Base-by-base conservation (phyloP, 2,888 invertebrate species). In the Merodon equestris region DNA sequence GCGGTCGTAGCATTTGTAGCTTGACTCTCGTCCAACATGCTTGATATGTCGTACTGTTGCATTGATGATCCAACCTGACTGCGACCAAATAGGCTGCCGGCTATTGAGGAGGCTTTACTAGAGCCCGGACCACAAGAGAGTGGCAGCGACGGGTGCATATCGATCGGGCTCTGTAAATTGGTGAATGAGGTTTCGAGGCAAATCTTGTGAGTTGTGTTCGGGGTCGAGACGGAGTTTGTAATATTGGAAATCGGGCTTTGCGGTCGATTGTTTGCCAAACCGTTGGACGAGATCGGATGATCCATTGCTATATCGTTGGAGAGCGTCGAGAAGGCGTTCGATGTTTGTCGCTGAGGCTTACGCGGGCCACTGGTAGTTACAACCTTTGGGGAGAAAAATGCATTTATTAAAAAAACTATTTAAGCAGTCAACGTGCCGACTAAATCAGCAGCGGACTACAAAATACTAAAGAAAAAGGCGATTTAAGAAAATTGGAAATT, bases 141-240 rank as follows among this genome's bases (percentile, higher is more conserved):
- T 17, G 67, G 75, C 19, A 79, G 57, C 53, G 82, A 76, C 19
- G 74, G 67, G 58, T 82, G 73, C 42, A 79, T 53, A 44, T 85
- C 85, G n/a, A 88, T 86, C 1, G 91, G 91, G 83, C 91, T 91
- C 84, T 92, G 92, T 34, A 93, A 87, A 76, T 93, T 93, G 18
- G 94, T 93, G 88, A 94, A 94, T 84, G 94, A 94, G 10, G 94
- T 94, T 88, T 95, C 95, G 75, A 94, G 89, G 84, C 92, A 93
- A 48, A 94, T 88, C 77, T 91, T 90, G 81, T 91, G 91, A 74
- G 90, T 90, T 13, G 90, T 89, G 12, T 90, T 88, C 61, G 91
- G 91, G 40, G 91, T 91, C 34, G 86, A 86, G 82, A 89, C 71
- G 61, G 85, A 85, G 67, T 87, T 87, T 66, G 87, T 86, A 45